Base-by-base conservation (phyloP, 1,140 invertebrate genomes). In the Apis dorsata region DNA sequence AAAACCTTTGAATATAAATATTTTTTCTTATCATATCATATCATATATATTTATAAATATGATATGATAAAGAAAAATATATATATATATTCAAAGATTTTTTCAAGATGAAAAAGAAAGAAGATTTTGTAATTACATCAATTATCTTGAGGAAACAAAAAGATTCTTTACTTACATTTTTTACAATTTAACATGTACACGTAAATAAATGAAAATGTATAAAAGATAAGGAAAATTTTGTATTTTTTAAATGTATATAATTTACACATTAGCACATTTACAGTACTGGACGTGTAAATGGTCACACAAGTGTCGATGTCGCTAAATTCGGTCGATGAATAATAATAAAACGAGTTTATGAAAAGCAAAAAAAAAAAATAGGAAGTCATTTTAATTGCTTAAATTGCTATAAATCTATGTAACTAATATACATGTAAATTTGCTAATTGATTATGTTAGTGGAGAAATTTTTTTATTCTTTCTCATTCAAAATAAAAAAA, bases 221-320 rank as follows among this genome's bases (percentile, higher is more conserved):
- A 24, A 13, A 24, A 17, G 21, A 49, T 17, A 24, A 28, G 21
- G 51, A 34, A 55, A 53, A 44, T 44, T n/a, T 13, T 60, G 15
- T 21, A 49, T 34, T 71, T 79, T 17, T 15, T 34, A 34, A n/a
- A 60, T 15, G 13, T 7, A 21, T 10, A 15, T 5, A 57, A n/a
- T 60, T 51, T 2, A 7, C 1, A 11, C n/a, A 12, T 49, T 12
- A 13, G 2, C 8, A n/a, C 19, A 10, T 44, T 44, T 66, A 66
- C 59, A 63, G 13, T 12, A 28, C 13, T 12, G 34, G 5, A 44
- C 5, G 15, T 7, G 24, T 13, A n/a, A 44, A 69, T 49, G 57
- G 66, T 85, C 74, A 65, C 85, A 75, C 74, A 79, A 77, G 49
- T 66, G 59, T 69, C 21, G 34, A 62, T 87, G 55, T 81, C 85